phyloP scores from a whole-genome alignment of 2,797 vertebrate genomes.

The Pangasius krempfi region DNA sequence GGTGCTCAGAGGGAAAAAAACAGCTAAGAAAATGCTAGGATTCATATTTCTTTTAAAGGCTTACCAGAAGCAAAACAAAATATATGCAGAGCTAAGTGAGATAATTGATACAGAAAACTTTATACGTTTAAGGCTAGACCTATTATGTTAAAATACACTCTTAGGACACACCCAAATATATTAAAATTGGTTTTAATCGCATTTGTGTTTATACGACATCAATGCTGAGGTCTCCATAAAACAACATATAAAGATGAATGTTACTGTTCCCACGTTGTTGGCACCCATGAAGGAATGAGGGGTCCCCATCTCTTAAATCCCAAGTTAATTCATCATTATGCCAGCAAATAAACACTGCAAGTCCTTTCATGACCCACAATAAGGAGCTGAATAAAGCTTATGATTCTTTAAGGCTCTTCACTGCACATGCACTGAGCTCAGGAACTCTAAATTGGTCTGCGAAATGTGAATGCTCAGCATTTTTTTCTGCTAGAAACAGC shows the following conservation, averaged over 20 bases:
- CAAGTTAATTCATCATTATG: not conserved
- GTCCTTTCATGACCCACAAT: constrained; percentile 5
- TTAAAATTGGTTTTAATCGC: not conserved
- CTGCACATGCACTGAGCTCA: not conserved
- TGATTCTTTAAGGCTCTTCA: not conserved
- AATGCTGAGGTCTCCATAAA: not conserved
- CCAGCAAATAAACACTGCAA: not conserved
- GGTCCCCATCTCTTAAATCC: too few species aligned
- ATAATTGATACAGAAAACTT: not conserved
- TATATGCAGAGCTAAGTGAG: not conserved
- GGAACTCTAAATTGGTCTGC: constrained; percentile 1
- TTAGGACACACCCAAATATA: not conserved
- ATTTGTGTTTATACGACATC: not conserved
- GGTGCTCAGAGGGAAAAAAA: not conserved
- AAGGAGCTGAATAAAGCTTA: not conserved
- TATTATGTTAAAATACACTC: not conserved
- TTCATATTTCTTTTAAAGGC: not conserved
- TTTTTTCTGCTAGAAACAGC: not conserved
- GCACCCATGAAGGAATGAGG: not conserved
- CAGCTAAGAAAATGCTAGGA: not conserved
- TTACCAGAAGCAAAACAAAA: not conserved
- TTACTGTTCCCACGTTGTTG: not conserved
- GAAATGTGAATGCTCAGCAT: constrained; percentile 29
- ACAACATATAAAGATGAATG: not conserved
- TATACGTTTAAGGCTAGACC: not conserved